A percentile compares a stretch with the other conserved stretches of the same genome.
Evolutionary conservation across 1,140 invertebrate species (phyloP).

Genomic region (Anadara kagoshimensis): DNA sequence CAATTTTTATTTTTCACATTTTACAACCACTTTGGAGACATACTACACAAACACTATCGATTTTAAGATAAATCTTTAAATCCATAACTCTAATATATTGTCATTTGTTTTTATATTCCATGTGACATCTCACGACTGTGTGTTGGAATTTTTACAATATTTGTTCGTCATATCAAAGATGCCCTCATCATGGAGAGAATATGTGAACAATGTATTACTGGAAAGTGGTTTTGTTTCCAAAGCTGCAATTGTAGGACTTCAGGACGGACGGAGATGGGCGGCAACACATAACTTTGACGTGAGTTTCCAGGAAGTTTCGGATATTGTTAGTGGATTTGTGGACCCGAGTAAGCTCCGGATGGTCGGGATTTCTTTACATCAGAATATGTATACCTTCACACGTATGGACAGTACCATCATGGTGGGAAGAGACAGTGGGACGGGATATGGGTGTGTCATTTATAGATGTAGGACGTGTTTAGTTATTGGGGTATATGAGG

Average conservation of each 20-base stretch:
- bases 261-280: conserved; percentile 52
- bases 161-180: conserved; percentile 32
- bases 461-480: conserved; percentile 53
- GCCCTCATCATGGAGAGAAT: conserved; percentile 58
- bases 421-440: conserved; percentile 50
- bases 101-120: too few relatives aligned
- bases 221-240: conserved; percentile 55
- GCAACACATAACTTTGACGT: conserved; percentile 46
- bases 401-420: conserved; percentile 49
- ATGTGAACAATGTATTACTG: conserved; percentile 53
- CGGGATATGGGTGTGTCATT: conserved; percentile 54
- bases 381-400: conserved; percentile 52
- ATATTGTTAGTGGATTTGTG: conserved; percentile 45
- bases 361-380: conserved; percentile 44
- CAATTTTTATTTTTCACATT: too few relatives aligned
- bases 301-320: conserved; percentile 36
- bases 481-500: conserved; percentile 55
- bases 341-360: conserved; percentile 48
- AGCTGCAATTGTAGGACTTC: conserved; percentile 48
- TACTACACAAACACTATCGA: too few relatives aligned
- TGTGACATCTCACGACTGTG: too few relatives aligned
- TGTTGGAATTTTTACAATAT: too few relatives aligned
- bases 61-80: too few relatives aligned
- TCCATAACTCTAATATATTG: too few relatives aligned
- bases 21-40: too few relatives aligned